Base-by-base conservation (phyloP, 2,888 invertebrate genomes). In the Notodonta dromedarius region DNA sequence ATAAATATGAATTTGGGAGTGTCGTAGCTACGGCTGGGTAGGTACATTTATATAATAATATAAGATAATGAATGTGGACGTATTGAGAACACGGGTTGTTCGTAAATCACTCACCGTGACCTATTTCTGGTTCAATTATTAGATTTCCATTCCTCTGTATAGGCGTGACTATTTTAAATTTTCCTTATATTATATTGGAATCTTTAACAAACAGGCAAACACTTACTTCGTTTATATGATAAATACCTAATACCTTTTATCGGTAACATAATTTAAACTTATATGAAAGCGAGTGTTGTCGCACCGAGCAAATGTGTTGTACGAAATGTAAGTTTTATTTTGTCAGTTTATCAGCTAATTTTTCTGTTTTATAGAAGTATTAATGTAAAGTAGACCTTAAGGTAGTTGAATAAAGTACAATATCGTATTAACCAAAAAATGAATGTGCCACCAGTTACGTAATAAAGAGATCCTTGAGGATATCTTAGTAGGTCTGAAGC, bases 51-150 rank as follows among this genome's bases (percentile, higher is more conserved):
- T 24, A 24, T 24, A n/a, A 7, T 50, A 16, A 5, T 16, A 70
- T 70, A 75, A 70, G 67, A 75, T 66, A 61, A 68, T 69, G 24
- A 24, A 24, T 57, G 64, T 71, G 57, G 63, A 66, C 64, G 60
- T 71, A 71, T 71, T 60, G 67, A 58, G 65, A 62, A 63, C 68
- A 62, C 64, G 67, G 57, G 57, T 59, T 46, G n/a, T 13, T 56
- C 59, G 62, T 73, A 73, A 75, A 75, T 75, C 70, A 73, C 70
- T 73, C 71, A 57, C 54, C 35, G 57, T 61, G 68, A 67, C 74
- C 75, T 63, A 73, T 60, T 74, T 74, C 65, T 62, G 62, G 5
- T 54, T 56, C 57, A 35, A 65, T 62, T 60, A 54, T 60, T 60
- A 58, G 60, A 60, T 57, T 55, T 39, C 42, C 53, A 54, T 46